phyloP scores from a whole-genome alignment of 2,113 vertebrate genomes.

The Capreolus pygargus region DNA sequence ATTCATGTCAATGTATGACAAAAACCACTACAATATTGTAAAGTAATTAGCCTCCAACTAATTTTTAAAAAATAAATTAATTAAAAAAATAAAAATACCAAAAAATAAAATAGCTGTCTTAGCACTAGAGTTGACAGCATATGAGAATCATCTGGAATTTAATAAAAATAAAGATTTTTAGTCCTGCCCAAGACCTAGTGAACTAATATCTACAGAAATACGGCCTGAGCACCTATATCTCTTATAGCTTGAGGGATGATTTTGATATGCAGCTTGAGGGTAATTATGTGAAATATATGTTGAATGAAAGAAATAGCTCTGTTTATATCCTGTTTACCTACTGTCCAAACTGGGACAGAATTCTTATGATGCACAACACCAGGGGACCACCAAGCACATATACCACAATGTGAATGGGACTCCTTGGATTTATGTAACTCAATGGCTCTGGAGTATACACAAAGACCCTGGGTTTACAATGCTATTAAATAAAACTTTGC shows the following conservation, averaged over 20 bases:
- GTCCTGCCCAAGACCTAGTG: background rate
- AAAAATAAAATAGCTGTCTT: background rate
- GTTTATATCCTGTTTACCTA: background rate
- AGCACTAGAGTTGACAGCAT: background rate
- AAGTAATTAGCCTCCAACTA: no score
- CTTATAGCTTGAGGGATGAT: background rate
- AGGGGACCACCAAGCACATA: background rate
- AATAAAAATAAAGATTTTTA: background rate
- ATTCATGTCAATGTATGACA: no score
- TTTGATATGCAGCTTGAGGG: background rate
- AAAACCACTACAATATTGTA: no score
- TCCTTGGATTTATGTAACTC: background rate
- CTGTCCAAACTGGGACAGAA: background rate
- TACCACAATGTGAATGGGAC: background rate
- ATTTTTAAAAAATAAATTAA: no score
- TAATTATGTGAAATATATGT: background rate
- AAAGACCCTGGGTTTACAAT: background rate
- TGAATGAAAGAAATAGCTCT: background rate
- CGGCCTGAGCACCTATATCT: background rate
- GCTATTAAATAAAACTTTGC: background rate
- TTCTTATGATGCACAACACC: background rate
- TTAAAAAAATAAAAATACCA: no score
- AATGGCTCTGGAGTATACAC: background rate
- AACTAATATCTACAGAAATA: background rate
- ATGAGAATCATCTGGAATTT: conserved; percentile 8